Evolutionary conservation across 2,888 invertebrate species (phyloP), one percentile per base, ranked within the genome.

Genomic region (Calameuta pallipes): DNA sequence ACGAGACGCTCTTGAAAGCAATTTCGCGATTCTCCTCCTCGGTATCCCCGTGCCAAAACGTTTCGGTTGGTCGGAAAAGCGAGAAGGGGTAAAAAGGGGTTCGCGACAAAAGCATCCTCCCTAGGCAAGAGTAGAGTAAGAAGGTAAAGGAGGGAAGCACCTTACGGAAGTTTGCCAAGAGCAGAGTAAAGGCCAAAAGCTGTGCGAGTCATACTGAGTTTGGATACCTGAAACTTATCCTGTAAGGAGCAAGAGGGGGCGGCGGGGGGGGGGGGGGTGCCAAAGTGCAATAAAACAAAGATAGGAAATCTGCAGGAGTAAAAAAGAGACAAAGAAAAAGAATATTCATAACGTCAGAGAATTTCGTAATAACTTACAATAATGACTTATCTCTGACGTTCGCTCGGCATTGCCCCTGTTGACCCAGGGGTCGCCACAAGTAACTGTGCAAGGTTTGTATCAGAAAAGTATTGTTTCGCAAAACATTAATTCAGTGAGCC

Each of bases 301-400:
- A 69, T n/a, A 4, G 31, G 12, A 4, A 34, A 56, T 23, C 15
- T 23, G 2, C 1, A 0, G 36, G 69, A 74, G 15, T 37, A 23
- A 74, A 41, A 80, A 75, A 77, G 77, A 71, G 77, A 80, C 33
- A 33, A 73, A 73, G 69, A 78, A 75, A 76, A 74, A 75, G 23
- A 56, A 56, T 23, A 56, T 56, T 56, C 23, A 56, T 56, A 23
- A 9, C 56, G 2, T 56, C 23, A 2, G 23, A 9, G 23, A 56
- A 23, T 23, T 9, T 56, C 56, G 56, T 56, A 56, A 23, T 56
- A 23, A 56, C 56, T 56, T 9, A 56, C 15, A 2, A 23, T 9
- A 23, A 56, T 56, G 15, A 41, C 41, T 41, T 56, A 23, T 1
- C 23, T 23, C 9, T 23, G 23, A 9, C 23, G 23, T 23, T 56